Percentiles rank a stretch among this genome's conserved stretches.
Evolutionary conservation across 2,888 invertebrate genomes (phyloP).

Genomic region (Diploptera punctata): DNA sequence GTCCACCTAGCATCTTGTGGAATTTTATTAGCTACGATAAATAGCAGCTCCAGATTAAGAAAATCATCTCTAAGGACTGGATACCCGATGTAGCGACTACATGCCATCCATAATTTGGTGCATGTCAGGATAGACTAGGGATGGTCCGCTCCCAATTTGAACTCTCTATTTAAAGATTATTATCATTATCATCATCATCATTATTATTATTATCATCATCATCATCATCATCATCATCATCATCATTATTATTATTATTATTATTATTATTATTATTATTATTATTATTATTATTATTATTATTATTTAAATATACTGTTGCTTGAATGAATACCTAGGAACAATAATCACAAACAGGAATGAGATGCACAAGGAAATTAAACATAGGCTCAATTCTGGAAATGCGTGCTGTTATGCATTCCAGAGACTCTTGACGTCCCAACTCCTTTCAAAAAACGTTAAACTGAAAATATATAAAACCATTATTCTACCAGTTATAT

Average conservation of each 20-base stretch:
- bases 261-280: neutral
- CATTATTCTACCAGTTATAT: no score
- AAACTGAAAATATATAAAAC: no score
- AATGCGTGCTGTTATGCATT: no score
- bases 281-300: neutral
- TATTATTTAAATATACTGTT: neutral
- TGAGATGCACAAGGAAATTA: no score
- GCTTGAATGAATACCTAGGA: neutral
- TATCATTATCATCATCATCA: conserved; percentile 1
- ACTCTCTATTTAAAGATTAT: neutral
- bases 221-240: neutral
- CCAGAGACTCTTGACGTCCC: no score
- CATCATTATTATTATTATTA: neutral
- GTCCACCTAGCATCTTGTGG: neutral
- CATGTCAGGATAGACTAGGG: neutral
- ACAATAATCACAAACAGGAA: no score
- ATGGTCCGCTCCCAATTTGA: neutral
- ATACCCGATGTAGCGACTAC: neutral
- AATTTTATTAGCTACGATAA: neutral
- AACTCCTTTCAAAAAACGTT: no score
- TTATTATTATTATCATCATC: neutral
- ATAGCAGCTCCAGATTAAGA: no score
- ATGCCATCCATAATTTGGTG: neutral
- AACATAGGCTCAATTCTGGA: no score
- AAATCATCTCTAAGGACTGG: neutral